Percentiles rank a stretch among this genome's conserved stretches.
phyloP scores from a whole-genome alignment of 2,113 vertebrate genomes.

The pig (Sus scrofa) region DNA sequence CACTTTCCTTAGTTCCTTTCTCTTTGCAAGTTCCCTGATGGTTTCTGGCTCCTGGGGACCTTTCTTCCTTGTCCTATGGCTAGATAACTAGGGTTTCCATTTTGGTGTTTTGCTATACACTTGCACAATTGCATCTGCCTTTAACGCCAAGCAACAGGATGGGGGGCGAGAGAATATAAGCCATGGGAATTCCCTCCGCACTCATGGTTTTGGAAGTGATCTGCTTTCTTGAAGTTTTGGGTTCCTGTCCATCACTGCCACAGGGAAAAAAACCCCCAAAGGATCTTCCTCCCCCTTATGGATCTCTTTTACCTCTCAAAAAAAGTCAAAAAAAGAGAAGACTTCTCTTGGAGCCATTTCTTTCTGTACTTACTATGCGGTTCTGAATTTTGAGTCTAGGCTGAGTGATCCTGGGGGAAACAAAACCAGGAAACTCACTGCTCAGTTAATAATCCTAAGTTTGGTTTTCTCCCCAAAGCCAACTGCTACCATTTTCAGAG shows the following conservation, averaged over 20 bases:
- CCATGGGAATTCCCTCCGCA: not conserved
- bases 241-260: not conserved
- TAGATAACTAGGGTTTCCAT: not conserved
- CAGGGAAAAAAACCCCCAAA: not conserved
- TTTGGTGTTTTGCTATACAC: not conserved
- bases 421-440: not conserved
- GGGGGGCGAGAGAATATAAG: not conserved
- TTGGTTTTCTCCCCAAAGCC: not conserved
- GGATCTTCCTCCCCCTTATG: not conserved
- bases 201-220: not conserved
- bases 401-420: slow-evolving; percentile 16
- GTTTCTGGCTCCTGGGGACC: not conserved
- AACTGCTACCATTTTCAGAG: slow-evolving; percentile 29
- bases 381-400: not conserved
- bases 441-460: not conserved
- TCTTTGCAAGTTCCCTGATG: not conserved
- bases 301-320: not conserved
- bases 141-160: not conserved
- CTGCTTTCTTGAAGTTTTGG: slow-evolving; percentile 1
- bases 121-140: not conserved
- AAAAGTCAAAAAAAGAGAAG: not conserved
- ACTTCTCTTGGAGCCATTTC: not conserved
- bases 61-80: not conserved
- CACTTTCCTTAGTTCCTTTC: not conserved
- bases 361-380: not conserved